phyloP scores from a whole-genome alignment of 2,113 vertebrate species.

The Cervus canadensis region DNA sequence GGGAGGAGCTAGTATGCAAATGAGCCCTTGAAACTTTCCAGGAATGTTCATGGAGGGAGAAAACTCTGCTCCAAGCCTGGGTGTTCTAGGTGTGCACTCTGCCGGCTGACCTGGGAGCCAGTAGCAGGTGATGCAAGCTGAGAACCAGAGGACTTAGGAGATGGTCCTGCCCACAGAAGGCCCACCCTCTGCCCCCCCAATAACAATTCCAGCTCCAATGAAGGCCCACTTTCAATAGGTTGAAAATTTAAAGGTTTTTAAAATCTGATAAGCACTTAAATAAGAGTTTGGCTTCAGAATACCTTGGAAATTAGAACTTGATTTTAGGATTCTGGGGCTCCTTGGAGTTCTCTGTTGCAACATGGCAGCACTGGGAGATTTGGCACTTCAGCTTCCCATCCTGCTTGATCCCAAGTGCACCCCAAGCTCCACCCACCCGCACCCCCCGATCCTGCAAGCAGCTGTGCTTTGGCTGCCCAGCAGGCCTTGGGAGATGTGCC shows the following conservation, averaged over 20 bases:
- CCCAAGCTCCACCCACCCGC: not conserved
- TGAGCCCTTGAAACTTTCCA: not conserved
- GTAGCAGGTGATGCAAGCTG: not conserved
- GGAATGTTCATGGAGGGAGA: not conserved
- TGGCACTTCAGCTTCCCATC: not conserved
- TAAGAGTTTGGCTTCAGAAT: not conserved
- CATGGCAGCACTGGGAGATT: not conserved
- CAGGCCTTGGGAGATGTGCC: not conserved
- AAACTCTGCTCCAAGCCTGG: not conserved
- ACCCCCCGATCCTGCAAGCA: not conserved
- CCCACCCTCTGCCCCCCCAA: rapidly evolving
- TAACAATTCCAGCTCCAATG: not conserved
- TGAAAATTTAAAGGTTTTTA: not conserved
- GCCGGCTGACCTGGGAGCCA: not conserved
- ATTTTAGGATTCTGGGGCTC: not conserved
- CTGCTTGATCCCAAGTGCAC: not conserved
- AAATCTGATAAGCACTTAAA: not conserved
- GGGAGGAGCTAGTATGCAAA: not conserved
- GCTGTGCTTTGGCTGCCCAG: not conserved
- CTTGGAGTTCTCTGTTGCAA: not conserved
- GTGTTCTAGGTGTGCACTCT: not conserved
- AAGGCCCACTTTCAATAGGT: not conserved
- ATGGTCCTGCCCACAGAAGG: not conserved
- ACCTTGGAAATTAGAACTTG: not conserved
- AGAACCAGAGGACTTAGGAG: not conserved